phyloP scores from a whole-genome alignment of 1,140 invertebrate genomes.

The Saccostrea cuccullata region DNA sequence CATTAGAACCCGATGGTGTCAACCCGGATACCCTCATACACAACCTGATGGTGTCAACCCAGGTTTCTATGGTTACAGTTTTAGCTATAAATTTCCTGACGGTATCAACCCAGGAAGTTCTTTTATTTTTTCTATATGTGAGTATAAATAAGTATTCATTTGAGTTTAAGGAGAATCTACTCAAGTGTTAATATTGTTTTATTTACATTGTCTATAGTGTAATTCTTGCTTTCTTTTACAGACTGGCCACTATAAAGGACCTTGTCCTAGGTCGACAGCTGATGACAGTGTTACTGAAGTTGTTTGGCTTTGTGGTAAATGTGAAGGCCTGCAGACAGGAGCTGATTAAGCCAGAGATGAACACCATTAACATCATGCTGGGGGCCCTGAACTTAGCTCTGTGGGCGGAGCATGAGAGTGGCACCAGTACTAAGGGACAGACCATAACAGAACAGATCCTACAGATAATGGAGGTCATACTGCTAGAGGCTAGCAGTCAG shows the following conservation, averaged over 20 bases:
- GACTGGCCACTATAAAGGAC: constrained; percentile 85
- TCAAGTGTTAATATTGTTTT: not conserved
- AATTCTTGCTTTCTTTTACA: constrained; percentile 67
- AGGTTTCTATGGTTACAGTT: no score
- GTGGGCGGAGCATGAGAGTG: constrained; percentile 77
- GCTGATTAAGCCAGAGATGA: constrained; percentile 78
- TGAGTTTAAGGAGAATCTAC: no score
- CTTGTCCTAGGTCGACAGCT: constrained; percentile 87
- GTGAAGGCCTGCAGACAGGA: constrained; percentile 80
- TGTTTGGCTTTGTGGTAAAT: constrained; percentile 91
- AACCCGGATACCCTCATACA: no score
- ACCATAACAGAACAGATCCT: constrained; percentile 90
- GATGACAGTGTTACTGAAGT: constrained; percentile 90
- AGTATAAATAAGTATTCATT: no score
- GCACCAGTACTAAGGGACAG: constrained; percentile 79
- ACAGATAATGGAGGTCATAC: constrained; percentile 90
- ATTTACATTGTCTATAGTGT: not conserved
- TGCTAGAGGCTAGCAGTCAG: constrained; percentile 90
- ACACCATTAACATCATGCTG: constrained; percentile 79
- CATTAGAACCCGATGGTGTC: no score
- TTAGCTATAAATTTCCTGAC: no score
- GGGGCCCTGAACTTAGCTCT: constrained; percentile 78
- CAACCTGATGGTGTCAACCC: no score
- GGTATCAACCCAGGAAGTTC: no score
- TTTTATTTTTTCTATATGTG: no score